phyloP scores from a whole-genome alignment of 2,888 invertebrate genomes.

The Synergus itoensis region DNA sequence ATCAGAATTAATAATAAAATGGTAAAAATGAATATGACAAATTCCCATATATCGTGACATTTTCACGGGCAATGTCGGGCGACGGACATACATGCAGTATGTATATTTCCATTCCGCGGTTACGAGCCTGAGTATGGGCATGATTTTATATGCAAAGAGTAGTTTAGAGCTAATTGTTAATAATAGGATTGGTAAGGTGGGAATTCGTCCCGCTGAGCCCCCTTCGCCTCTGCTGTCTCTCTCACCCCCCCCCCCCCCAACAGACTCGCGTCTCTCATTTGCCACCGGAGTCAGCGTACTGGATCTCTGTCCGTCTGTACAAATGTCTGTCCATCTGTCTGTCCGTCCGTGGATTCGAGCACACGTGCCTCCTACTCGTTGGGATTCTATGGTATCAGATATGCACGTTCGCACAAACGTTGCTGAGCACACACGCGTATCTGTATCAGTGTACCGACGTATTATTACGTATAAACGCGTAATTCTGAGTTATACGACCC shows the following conservation, averaged over 20 bases:
- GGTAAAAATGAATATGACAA: slow-evolving; percentile 50
- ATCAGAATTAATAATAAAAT: slow-evolving; percentile 30
- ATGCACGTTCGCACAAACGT: slow-evolving; percentile 54
- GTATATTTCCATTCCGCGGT: slow-evolving; percentile 77
- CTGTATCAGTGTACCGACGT: slow-evolving; percentile 68
- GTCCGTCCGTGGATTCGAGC: slow-evolving; percentile 57
- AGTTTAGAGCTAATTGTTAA: slow-evolving; percentile 78
- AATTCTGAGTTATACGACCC: slow-evolving; percentile 76
- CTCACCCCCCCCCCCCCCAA: slow-evolving; percentile 44
- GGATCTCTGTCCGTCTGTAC: slow-evolving; percentile 62
- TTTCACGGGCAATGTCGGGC: slow-evolving; percentile 65
- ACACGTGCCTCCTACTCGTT: slow-evolving; percentile 55
- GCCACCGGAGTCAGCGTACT: slow-evolving; percentile 69
- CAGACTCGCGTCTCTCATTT: slow-evolving; percentile 69
- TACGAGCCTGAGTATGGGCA: slow-evolving; percentile 71
- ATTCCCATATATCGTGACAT: slow-evolving; percentile 61
- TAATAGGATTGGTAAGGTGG: slow-evolving; percentile 78
- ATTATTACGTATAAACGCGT: slow-evolving; percentile 76
- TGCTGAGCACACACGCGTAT: slow-evolving; percentile 55
- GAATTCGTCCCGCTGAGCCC: slow-evolving; percentile 71
- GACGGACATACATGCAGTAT: slow-evolving; percentile 75
- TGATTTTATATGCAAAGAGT: slow-evolving; percentile 78
- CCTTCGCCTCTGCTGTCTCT: slow-evolving; percentile 48
- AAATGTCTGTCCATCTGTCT: slow-evolving; percentile 56
- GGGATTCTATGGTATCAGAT: slow-evolving; percentile 51